These are phyloP conservation scores for Daubentonia madagascariensis DNA, from an alignment of 2,113 vertebrate species.

Conservation along the genomic window DNA sequence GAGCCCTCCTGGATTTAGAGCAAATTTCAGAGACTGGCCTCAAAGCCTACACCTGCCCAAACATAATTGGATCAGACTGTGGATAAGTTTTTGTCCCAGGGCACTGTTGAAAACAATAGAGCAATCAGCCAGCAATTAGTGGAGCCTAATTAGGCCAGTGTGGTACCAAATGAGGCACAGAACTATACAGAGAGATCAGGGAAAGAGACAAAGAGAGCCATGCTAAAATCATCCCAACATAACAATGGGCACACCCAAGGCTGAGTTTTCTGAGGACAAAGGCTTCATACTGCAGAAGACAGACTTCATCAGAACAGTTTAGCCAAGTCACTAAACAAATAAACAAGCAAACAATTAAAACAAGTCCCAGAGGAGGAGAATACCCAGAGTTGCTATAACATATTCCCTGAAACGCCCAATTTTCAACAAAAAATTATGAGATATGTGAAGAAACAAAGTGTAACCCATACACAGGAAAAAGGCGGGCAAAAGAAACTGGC, in stretches of 20 bases:
- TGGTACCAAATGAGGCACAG: not conserved
- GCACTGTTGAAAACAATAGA: not conserved
- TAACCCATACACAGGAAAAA: not conserved
- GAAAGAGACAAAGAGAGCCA: not conserved
- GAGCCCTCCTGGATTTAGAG: not conserved
- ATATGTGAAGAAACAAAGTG: not conserved
- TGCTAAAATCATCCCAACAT: not conserved
- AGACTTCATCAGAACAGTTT: not conserved
- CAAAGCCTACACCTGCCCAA: not conserved
- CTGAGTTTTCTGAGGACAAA: not conserved
- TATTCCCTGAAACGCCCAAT: not conserved
- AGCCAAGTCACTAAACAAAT: not conserved
- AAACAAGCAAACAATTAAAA: not conserved
- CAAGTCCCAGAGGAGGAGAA: not conserved
- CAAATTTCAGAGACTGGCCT: not conserved
- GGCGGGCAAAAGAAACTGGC: not conserved
- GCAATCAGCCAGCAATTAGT: not conserved
- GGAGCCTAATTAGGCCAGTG: not conserved
- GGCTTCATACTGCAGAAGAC: not conserved
- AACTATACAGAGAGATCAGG: not conserved
- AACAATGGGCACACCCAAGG: not conserved
- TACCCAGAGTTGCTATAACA: not conserved
- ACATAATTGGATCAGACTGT: not conserved
- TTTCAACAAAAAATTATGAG: not conserved
- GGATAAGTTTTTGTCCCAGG: not conserved